Conservation (phyloP, 2,113 vertebrate species). For the Leucosticte australis region DNA sequence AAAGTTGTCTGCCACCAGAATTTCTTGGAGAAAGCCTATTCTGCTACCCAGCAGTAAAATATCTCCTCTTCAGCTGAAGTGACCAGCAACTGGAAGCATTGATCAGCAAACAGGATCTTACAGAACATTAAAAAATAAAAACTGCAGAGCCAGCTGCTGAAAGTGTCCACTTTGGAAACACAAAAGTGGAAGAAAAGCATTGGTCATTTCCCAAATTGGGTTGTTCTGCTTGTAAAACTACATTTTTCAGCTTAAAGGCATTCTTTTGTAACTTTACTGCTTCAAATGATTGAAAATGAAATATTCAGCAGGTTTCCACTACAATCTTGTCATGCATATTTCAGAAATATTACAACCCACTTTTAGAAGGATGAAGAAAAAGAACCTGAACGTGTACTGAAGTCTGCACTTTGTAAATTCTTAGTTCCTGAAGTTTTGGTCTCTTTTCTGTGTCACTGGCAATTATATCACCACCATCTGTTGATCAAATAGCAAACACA, state of each 20-base stretch:
- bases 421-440: neutral
- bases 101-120: neutral
- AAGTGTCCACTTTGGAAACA: conserved; percentile 13
- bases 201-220: neutral
- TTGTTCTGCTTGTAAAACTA: conserved; percentile 38
- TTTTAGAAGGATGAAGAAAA: conserved; percentile 1
- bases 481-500: neutral
- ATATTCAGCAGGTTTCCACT: conserved; percentile 63
- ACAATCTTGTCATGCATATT: conserved; percentile 36
- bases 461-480: neutral
- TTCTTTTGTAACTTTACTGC: conserved; percentile 30
- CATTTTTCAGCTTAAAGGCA: conserved; percentile 39
- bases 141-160: neutral
- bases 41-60: neutral
- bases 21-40: neutral
- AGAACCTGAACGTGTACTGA: neutral
- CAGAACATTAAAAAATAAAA: neutral
- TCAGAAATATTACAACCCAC: conserved; percentile 18
- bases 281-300: conserved; percentile 62
- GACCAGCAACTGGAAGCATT: neutral
- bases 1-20: neutral
- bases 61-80: neutral
- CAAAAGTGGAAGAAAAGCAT: neutral
- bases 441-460: neutral
- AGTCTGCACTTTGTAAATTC: conserved; percentile 44